Evolutionary conservation across 2,888 invertebrate genomes (phyloP).

Genomic region (Acrobasis suavella): DNA sequence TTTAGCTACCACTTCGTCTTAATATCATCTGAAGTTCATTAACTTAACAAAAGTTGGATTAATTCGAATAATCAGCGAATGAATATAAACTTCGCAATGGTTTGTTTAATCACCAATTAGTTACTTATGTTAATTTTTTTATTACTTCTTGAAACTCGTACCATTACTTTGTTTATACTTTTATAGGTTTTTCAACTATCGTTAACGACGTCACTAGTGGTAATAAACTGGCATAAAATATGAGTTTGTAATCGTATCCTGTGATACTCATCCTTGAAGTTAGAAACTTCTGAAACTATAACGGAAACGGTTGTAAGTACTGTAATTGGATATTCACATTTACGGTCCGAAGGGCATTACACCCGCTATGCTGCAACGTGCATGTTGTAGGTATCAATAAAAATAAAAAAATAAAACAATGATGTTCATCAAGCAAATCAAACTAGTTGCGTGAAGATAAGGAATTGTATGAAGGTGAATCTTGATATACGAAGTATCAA

Average conservation of each 20-base stretch:
- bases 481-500: too few relatives aligned
- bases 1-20: too few relatives aligned
- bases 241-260: neutral
- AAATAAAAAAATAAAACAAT: neutral
- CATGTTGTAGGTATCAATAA: constrained; percentile 1
- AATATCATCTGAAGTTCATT: too few relatives aligned
- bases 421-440: neutral
- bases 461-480: too few relatives aligned
- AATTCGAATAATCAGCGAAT: too few relatives aligned
- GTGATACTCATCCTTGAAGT: constrained; percentile 21
- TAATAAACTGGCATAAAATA: neutral
- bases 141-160: too few relatives aligned
- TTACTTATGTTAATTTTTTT: too few relatives aligned
- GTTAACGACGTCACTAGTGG: neutral
- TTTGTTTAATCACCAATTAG: too few relatives aligned
- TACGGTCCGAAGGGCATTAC: constrained; percentile 55
- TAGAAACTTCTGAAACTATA: constrained; percentile 40
- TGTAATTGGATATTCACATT: constrained; percentile 46
- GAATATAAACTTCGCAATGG: too few relatives aligned
- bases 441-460: neutral
- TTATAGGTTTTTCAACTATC: neutral
- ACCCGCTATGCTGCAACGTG: constrained; percentile 47
- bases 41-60: too few relatives aligned
- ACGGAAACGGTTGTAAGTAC: constrained; percentile 53
- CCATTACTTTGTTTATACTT: too few relatives aligned